These are phyloP conservation scores for Drosophila ficusphila DNA, from an alignment of 1,140 invertebrate species.

Conservation along the genomic window DNA sequence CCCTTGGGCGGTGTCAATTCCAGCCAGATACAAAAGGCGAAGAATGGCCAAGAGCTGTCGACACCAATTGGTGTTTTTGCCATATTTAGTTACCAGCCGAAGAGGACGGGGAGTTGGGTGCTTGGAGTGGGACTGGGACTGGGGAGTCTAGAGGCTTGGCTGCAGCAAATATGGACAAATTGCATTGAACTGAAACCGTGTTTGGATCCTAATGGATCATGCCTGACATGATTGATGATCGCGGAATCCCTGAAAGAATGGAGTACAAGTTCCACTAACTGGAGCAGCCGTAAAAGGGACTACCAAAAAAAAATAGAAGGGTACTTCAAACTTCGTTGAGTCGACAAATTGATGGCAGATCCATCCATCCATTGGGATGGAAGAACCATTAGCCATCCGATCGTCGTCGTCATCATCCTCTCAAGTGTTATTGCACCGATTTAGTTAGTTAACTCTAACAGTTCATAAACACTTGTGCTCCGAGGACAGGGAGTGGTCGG, in stretches of 20 bases:
- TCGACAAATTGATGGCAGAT: conserved; percentile 16
- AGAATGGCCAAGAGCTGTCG: conserved; percentile 35
- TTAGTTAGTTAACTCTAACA: conserved; percentile 82
- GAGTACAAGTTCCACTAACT: background rate
- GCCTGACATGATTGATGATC: conserved; percentile 36
- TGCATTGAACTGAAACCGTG: conserved; percentile 59
- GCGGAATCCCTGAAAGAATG: background rate
- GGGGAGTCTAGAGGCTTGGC: conserved; percentile 20
- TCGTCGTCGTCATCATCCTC: conserved; percentile 3
- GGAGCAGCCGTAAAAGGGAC: conserved; percentile 2
- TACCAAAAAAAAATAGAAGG: background rate
- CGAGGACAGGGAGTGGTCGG: conserved; percentile 9
- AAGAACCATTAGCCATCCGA: background rate
- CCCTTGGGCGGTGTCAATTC: conserved; percentile 27
- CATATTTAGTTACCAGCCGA: conserved; percentile 68
- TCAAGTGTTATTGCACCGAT: conserved; percentile 66
- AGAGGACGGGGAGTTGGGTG: background rate
- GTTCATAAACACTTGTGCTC: conserved; percentile 69
- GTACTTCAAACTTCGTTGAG: conserved; percentile 43
- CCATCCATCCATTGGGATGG: background rate
- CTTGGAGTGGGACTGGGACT: background rate
- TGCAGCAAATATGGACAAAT: conserved; percentile 69
- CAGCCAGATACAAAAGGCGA: conserved; percentile 14
- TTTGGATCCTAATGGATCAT: conserved; percentile 44
- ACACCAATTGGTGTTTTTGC: conserved; percentile 54